Percentiles rank a stretch among this genome's conserved stretches.
Conservation (phyloP, 1,140 invertebrate species). For the Paraescarpia echinospica region DNA sequence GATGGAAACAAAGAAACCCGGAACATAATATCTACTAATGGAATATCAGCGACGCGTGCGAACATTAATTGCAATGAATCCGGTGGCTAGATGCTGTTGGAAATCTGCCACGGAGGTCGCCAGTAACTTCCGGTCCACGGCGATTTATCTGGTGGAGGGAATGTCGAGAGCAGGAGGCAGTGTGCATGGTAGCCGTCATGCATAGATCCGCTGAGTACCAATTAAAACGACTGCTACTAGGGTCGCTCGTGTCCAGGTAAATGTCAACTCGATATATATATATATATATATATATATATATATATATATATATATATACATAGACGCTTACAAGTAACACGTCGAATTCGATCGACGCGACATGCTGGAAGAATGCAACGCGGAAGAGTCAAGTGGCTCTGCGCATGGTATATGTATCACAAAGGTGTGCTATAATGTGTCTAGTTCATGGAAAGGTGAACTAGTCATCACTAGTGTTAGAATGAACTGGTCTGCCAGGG, state of each 20-base stretch:
- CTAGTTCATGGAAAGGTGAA: not conserved
- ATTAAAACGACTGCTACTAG: not conserved
- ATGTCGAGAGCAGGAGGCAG: not conserved
- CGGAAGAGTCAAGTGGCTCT: not conserved
- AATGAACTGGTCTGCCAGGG: not conserved
- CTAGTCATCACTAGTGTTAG: not conserved
- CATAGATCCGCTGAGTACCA: not conserved
- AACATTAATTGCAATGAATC: not conserved
- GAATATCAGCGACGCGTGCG: not conserved
- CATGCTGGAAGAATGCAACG: not conserved
- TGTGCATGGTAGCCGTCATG: not conserved
- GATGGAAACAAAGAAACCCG: not conserved
- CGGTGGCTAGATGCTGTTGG: not conserved
- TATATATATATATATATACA: too few species aligned
- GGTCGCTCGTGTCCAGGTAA: not conserved
- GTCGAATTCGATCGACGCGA: not conserved
- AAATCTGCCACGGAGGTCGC: not conserved
- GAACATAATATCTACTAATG: slow-evolving; percentile 6
- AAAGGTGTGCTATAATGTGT: not conserved
- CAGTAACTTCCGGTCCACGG: not conserved
- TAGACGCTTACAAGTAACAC: not conserved
- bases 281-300: too few species aligned
- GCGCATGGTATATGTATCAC: not conserved
- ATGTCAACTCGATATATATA: not conserved
- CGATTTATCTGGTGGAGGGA: not conserved